Percentiles rank a stretch among this genome's conserved stretches.
Evolutionary conservation across 2,888 invertebrate species (phyloP).

Genomic region (Abscondita cerata): DNA sequence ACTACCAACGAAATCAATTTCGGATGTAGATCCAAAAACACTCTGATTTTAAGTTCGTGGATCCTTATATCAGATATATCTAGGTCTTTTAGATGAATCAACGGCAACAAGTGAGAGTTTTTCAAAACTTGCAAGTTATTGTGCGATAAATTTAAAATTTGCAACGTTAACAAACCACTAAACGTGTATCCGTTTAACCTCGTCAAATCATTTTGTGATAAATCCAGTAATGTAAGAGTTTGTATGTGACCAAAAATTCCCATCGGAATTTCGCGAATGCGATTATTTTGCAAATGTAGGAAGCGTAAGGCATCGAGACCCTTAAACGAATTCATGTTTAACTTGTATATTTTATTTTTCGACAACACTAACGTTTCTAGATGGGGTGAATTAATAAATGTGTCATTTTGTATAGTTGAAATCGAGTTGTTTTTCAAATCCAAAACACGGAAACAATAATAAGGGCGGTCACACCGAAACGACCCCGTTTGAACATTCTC

Average conservation of each 20-base stretch:
- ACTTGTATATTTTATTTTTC: constrained; percentile 13
- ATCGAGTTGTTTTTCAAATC: constrained; percentile 13
- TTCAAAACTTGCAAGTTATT: constrained; percentile 11
- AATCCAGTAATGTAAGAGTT: constrained; percentile 6
- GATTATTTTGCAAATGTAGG: constrained; percentile 16
- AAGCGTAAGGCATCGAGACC: constrained; percentile 2
- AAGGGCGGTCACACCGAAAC: constrained; percentile 2
- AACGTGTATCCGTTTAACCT: constrained; percentile 1
- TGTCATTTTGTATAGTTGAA: constrained; percentile 17
- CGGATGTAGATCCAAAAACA: background rate
- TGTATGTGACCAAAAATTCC: constrained; percentile 15
- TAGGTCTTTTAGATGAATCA: constrained; percentile 7
- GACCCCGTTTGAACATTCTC: background rate
- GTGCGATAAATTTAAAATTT: constrained; percentile 6
- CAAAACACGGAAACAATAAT: background rate
- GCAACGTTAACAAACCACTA: constrained; percentile 4
- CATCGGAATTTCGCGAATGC: background rate
- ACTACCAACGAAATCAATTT: background rate
- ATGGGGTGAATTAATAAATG: constrained; percentile 8
- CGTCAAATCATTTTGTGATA: constrained; percentile 3
- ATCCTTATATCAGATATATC: constrained; percentile 9
- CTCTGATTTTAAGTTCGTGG: background rate
- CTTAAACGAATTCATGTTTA: constrained; percentile 15
- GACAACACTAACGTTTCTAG: constrained; percentile 10
- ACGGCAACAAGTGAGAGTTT: constrained; percentile 1